phyloP scores from a whole-genome alignment of 2,888 invertebrate species.

The Cantharis rustica region DNA sequence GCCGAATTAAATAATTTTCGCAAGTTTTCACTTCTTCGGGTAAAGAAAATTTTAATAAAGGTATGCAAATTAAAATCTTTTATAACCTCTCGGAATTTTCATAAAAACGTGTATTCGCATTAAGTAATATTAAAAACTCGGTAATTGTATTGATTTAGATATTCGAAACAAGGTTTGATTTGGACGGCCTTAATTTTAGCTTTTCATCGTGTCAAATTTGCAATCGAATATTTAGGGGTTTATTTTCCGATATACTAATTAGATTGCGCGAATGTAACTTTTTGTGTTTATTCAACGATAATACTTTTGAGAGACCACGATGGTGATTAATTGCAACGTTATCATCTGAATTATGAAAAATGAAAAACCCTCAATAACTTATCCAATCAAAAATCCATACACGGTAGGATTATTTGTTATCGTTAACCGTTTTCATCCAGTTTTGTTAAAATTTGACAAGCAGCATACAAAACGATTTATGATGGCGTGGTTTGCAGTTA shows the following conservation, averaged over 20 bases:
- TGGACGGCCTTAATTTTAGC: not conserved
- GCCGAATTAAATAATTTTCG: not conserved
- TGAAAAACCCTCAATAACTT: slow-evolving; percentile 1
- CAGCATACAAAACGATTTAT: slow-evolving; percentile 12
- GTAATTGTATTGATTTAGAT: not conserved
- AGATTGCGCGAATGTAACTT: not conserved
- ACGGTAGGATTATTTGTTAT: slow-evolving; percentile 10
- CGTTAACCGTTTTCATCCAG: slow-evolving; percentile 13
- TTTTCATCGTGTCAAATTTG: not conserved
- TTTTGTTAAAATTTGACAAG: slow-evolving; percentile 9
- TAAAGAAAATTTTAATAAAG: not conserved
- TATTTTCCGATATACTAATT: not conserved
- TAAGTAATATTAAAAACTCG: not conserved
- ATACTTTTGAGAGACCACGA: not conserved
- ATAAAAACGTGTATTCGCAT: not conserved
- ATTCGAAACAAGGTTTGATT: not conserved
- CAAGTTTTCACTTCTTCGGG: not conserved
- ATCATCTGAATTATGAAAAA: not conserved
- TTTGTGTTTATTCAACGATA: not conserved
- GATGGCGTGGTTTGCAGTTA: not conserved
- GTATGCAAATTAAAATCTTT: not conserved
- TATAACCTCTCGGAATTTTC: not conserved
- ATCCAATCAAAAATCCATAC: slow-evolving; percentile 15
- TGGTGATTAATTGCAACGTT: not conserved
- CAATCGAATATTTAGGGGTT: not conserved